phyloP scores from a whole-genome alignment of 2,113 vertebrate genomes.

The Ameiurus melas region DNA sequence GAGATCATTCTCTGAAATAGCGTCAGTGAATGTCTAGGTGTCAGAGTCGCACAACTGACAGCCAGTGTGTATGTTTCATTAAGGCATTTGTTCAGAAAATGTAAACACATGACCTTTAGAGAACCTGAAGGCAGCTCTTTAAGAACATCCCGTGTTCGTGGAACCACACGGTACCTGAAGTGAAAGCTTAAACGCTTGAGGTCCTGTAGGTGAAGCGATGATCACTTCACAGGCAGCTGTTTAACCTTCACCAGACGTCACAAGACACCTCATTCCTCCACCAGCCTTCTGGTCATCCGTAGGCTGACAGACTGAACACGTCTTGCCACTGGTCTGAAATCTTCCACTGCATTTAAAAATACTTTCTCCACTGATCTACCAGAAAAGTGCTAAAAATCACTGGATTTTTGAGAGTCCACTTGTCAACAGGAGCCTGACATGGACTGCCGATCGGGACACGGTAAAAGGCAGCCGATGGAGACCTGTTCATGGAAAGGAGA shows the following conservation, averaged over 20 bases:
- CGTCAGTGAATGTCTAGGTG: slow-evolving; percentile 45
- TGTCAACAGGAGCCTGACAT: slow-evolving; percentile 73
- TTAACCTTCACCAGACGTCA: slow-evolving; percentile 23
- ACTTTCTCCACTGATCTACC: slow-evolving; percentile 6
- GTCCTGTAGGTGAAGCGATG: slow-evolving; percentile 13
- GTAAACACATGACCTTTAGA: not conserved
- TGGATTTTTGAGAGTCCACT: slow-evolving; percentile 77
- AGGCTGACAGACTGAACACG: slow-evolving; percentile 1
- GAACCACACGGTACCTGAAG: slow-evolving; percentile 12
- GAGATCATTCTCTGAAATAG: slow-evolving; percentile 68
- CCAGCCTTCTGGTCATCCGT: slow-evolving; percentile 17
- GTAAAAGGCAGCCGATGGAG: slow-evolving; percentile 86
- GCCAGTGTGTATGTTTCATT: slow-evolving; percentile 43
- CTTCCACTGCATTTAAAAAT: slow-evolving; percentile 11
- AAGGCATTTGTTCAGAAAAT: slow-evolving; percentile 36
- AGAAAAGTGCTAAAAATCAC: slow-evolving; percentile 55
- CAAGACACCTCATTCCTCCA: not conserved
- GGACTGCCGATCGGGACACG: slow-evolving; percentile 71
- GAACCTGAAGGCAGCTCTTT: not conserved
- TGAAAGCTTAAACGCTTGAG: slow-evolving; percentile 8
- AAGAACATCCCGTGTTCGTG: slow-evolving; percentile 34
- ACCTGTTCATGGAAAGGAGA: slow-evolving; percentile 67
- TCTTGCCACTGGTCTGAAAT: slow-evolving; percentile 44
- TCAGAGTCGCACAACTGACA: slow-evolving; percentile 47
- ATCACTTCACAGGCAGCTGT: slow-evolving; percentile 34